A percentile compares a stretch with the other conserved stretches of the same genome.
These are phyloP conservation scores for Trichacis sp. DNA, from an alignment of 2,888 invertebrate genomes.

Conservation along the genomic window DNA sequence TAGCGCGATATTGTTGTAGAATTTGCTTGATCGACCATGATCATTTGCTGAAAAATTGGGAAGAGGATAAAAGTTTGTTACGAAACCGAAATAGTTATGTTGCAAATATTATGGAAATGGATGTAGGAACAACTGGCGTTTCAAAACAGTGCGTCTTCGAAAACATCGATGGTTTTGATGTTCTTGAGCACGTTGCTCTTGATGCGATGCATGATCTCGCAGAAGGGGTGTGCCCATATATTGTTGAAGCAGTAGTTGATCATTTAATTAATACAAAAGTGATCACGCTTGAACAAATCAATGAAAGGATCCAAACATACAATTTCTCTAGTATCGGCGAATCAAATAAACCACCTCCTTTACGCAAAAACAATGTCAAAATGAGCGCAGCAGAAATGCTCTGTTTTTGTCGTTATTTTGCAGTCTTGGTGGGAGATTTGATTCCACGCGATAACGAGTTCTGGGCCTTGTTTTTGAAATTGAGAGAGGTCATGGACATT, in stretches of 20 bases:
- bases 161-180: constrained; percentile 23
- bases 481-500: too few relatives aligned
- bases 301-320: too few relatives aligned
- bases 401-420: not conserved
- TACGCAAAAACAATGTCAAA: not conserved
- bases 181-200: constrained; percentile 14
- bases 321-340: too few relatives aligned
- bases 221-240: too few relatives aligned
- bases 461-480: not conserved
- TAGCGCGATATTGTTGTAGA: not conserved
- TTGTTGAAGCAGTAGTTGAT: too few relatives aligned
- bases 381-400: not conserved
- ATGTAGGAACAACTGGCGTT: constrained; percentile 10
- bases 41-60: not conserved
- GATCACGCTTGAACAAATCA: too few relatives aligned
- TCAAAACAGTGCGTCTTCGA: constrained; percentile 23
- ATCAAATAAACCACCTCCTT: too few relatives aligned
- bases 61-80: constrained; percentile 11
- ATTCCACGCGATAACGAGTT: not conserved
- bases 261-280: too few relatives aligned
- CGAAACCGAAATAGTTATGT: constrained; percentile 12
- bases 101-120: constrained; percentile 5
- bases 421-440: not conserved
- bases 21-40: constrained; percentile 1
- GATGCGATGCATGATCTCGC: constrained; percentile 45